phyloP scores from a whole-genome alignment of 2,888 invertebrate genomes.

The Orthonychiurus folsomi region DNA sequence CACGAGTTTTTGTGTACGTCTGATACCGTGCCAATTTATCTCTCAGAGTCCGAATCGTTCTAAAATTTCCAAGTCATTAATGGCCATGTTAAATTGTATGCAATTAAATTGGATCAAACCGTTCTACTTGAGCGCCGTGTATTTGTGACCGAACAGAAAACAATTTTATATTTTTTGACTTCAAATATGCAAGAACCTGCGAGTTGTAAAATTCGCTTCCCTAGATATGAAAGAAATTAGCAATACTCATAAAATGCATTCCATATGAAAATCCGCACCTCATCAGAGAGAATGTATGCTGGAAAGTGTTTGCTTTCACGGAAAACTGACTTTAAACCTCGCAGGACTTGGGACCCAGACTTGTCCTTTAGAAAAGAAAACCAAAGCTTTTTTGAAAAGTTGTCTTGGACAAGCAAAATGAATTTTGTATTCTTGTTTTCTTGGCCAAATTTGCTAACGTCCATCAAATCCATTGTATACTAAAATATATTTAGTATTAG shows the following conservation, averaged over 20 bases:
- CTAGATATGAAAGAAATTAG: neutral
- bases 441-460: neutral
- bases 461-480: slow-evolving; percentile 6
- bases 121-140: slow-evolving; percentile 1
- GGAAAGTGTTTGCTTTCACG: neutral
- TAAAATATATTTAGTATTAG: too few relatives aligned
- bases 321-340: neutral
- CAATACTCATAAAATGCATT: neutral
- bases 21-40: neutral
- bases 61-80: too few relatives aligned
- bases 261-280: neutral
- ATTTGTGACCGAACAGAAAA: neutral
- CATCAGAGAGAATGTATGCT: neutral
- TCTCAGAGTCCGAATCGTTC: neutral
- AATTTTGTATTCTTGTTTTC: neutral
- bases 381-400: neutral
- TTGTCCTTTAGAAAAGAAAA: neutral
- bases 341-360: neutral
- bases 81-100: too few relatives aligned
- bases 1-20: neutral
- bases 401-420: neutral
- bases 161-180: neutral
- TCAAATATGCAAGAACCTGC: neutral
- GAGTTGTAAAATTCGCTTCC: slow-evolving; percentile 7
- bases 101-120: too few relatives aligned